Evolutionary conservation across 2,888 invertebrate species (phyloP), one percentile per base, ranked within the genome.

Genomic region (Epinotia ramella): DNA sequence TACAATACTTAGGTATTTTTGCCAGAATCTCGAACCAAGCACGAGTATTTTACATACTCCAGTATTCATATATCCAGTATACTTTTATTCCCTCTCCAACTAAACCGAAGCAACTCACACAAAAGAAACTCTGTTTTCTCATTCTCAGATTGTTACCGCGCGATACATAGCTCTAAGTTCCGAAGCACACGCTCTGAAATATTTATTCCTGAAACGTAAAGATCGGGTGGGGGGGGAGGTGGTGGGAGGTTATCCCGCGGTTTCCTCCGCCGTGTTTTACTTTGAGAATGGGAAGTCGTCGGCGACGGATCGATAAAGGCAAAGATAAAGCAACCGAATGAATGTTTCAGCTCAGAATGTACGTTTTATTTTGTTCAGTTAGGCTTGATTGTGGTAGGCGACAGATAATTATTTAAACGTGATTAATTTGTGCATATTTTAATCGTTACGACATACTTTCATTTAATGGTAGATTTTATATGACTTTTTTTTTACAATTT

Each of bases 161-260:
- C 93, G 92, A 93, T 93, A 94, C 92, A 94, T 93, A 94, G 92
- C 93, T 92, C 89, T 91, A 92, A 94, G 92, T 94, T 94, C 91
- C 93, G 89, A 92, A 94, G 94, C 94, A 94, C 93, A 94, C 93
- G 93, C 93, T 94, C 94, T 94, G 94, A 94, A 94, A 94, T 94
- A 94, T 94, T 94, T 94, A 94, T 94, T 94, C 94, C 93, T 93
- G 93, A 94, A 94, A 93, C 93, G 94, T 94, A 94, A 94, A 94
- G 94, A 94, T 93, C 92, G 92, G 91, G 91, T 83, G 88, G 87
- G 85, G 88, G 85, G 71, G 69, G 88, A 87, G 85, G 87, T 85
- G 73, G 67, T 65, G 77, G 85, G 86, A 92, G 93, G 92, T 92
- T 93, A 93, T 93, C 93, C 93, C 94, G 94, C 93, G 94, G 94